A percentile compares a stretch with the other conserved stretches of the same genome.
Conservation (phyloP, 2,888 invertebrate genomes). For the Euzophera pinguis region DNA sequence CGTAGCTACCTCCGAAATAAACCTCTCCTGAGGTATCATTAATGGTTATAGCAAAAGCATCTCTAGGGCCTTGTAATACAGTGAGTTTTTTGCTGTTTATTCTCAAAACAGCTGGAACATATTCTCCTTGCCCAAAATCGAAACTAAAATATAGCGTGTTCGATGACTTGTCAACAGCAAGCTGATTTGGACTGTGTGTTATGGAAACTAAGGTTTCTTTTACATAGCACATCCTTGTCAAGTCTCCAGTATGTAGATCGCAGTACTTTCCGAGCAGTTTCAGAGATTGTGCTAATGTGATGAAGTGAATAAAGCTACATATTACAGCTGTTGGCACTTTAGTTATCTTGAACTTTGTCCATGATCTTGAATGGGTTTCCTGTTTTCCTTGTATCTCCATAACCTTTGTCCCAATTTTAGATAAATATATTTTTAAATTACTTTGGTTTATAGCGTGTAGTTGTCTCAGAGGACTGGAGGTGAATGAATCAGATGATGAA, state of each 20-base stretch:
- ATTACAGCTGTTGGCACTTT: background rate
- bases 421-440: background rate
- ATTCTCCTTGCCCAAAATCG: slow-evolving; percentile 60
- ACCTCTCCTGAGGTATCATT: slow-evolving; percentile 40
- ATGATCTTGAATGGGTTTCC: background rate
- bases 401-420: background rate
- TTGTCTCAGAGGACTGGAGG: background rate
- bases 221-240: slow-evolving; percentile 45
- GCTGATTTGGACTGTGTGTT: slow-evolving; percentile 60
- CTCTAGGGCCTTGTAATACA: slow-evolving; percentile 58
- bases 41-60: slow-evolving; percentile 58
- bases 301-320: background rate
- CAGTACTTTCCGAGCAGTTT: slow-evolving; percentile 32
- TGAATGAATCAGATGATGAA: background rate
- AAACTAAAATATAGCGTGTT: slow-evolving; percentile 63
- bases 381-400: background rate
- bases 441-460: background rate
- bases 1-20: slow-evolving; percentile 63
- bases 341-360: background rate
- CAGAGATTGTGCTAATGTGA: background rate
- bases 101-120: slow-evolving; percentile 47
- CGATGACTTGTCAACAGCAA: slow-evolving; percentile 46
- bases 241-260: slow-evolving; percentile 37
- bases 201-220: slow-evolving; percentile 50
- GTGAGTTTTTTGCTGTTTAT: slow-evolving; percentile 48